Base-by-base conservation (phyloP, 2,113 vertebrate species). In the Chiloscyllium plagiosum region DNA sequence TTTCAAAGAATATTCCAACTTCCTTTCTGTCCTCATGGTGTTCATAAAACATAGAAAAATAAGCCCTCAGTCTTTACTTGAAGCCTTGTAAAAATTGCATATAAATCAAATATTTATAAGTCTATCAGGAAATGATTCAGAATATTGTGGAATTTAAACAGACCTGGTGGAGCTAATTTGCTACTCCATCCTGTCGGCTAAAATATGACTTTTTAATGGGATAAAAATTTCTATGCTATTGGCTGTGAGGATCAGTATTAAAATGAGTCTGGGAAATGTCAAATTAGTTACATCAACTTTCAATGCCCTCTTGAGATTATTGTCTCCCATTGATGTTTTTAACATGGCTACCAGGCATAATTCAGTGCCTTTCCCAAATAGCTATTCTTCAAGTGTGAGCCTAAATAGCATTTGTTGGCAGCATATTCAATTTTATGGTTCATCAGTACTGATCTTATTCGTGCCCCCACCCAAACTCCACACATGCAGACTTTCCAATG, bases 121-220 rank as follows among this genome's bases (percentile, higher is more conserved):
- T 50, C 42, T 17, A 76, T 24, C 66, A 95, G 94, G 42, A 47
- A 72, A 72, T 52, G 42, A 47, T 70, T 94, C 65, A 47, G 93
- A 70, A 70, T 50, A 70, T 70, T 70, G 22, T 47, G 61, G 66
- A 94, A 70, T 94, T 94, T 47, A 70, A 94, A 70, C 66, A 47
- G 42, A 94, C 42, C 66, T 72, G 66, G 68, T 70, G 87, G 56
- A 92, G 87, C 42, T 94, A 50, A 94, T 70, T 94, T 94, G 93
- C 66, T 26, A 94, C 68, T 69, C 6, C 37, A 94, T 94, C 37
- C 68, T 70, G 29, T 70, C 29, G 93, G 93, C 66, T 22, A 94
- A 94, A 61, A 72, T 72, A 95, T 66, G 89, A 37, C 61, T 93
- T 42, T 93, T 93, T 93, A 93, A 93, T 66, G 89, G 33, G 61